A percentile compares a stretch with the other conserved stretches of the same genome.
Evolutionary conservation across 53 echinoderm and acorn worm species (phyloP).

Genomic region (Echinometra lucunter): DNA sequence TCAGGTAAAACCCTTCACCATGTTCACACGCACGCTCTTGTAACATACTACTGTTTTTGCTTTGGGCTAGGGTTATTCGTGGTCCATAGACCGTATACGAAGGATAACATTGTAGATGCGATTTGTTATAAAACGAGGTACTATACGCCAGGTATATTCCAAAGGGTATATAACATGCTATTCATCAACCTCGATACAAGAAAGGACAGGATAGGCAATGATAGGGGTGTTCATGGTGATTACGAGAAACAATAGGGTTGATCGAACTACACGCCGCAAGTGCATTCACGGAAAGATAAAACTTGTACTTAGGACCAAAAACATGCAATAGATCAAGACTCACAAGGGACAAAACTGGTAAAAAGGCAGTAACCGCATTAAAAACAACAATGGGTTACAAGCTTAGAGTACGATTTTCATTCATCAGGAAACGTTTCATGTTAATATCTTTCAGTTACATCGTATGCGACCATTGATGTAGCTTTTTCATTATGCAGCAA

Average conservation of each 20-base stretch:
- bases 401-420: too few relatives aligned
- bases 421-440: too few relatives aligned
- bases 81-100: neutral
- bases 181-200: neutral
- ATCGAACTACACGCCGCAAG: neutral
- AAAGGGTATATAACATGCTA: neutral
- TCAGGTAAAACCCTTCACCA: too few relatives aligned
- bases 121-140: neutral
- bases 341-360: neutral
- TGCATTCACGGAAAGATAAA: neutral
- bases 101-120: neutral
- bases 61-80: neutral
- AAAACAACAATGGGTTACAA: too few relatives aligned
- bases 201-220: neutral
- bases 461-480: too few relatives aligned
- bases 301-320: neutral
- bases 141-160: neutral
- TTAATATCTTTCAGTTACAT: too few relatives aligned
- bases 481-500: too few relatives aligned
- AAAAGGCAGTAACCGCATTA: neutral
- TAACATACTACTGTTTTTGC: neutral
- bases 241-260: neutral
- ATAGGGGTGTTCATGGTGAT: too few relatives aligned
- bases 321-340: neutral
- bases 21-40: neutral